Evolutionary conservation across 2,888 invertebrate genomes (phyloP), one percentile per base, ranked within the genome.

Genomic region (Drosophila algonquin): DNA sequence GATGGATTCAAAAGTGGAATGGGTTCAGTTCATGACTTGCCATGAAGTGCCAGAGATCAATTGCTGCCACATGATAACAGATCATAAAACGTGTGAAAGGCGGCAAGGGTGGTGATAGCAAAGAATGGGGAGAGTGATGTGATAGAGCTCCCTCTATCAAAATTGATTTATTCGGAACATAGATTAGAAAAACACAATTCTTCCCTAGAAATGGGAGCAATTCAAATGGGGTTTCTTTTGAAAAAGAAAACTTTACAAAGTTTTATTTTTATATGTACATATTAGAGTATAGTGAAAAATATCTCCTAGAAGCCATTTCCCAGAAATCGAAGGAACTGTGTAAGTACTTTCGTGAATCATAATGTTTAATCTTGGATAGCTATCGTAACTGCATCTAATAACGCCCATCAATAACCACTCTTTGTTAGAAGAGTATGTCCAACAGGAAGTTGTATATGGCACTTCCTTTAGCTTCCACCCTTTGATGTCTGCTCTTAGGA

Each of bases 1-100:
- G 35, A 50, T 68, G 50, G 30, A 44, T 51, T 50, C 55, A 64
- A 45, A 35, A 16, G 9, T 30, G 61, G 40, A 58, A 58, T 58
- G 63, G 75, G 73, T 74, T 7, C 7, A 30, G 24, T 24, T 81
- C 71, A 76, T 40, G 56, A 70, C 64, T 74, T 63, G 63, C 73
- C 24, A 24, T 24, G 24, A 72, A 77, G 86, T 86, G 76, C 78
- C 64, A 79, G 75, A 86, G 81, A 78, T 89, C 89, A 90, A 90
- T 90, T 83, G 79, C 51, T 57, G 63, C 32, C 54, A 32, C 61
- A 10, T 74, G 76, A 85, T 85, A 85, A 70, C 48, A 72, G 69
- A 55, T 40, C 68, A 59, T 58, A 62, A 68, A 77, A 60, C 73
- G 77, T 76, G 75, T 73, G 77, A 76, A 76, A 61, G 75, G 45